Evolutionary conservation across 2,888 invertebrate genomes (phyloP).

Genomic region (Pardosa pseudoannulata): DNA sequence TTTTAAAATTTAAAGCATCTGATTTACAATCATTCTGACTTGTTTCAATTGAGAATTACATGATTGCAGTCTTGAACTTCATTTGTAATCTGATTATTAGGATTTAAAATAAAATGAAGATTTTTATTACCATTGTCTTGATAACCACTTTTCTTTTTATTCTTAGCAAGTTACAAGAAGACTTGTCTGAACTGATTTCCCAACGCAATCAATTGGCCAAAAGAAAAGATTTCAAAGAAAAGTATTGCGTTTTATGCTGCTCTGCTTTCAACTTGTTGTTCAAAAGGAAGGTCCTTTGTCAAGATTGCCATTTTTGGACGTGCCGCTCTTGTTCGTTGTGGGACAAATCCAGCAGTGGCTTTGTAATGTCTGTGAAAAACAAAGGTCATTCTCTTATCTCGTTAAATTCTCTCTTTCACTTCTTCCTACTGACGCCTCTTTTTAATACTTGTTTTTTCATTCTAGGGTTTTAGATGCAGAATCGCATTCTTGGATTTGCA

Average conservation of each 20-base stretch:
- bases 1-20: not conserved
- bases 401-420: too few relatives aligned
- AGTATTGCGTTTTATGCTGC: slow-evolving; percentile 72
- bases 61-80: too few relatives aligned
- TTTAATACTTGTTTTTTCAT: too few relatives aligned
- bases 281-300: slow-evolving; percentile 77
- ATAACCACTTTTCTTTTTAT: too few relatives aligned
- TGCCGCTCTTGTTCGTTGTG: slow-evolving; percentile 77
- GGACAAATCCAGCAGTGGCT: slow-evolving; percentile 75
- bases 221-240: slow-evolving; percentile 70
- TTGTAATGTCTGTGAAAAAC: slow-evolving; percentile 77
- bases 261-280: slow-evolving; percentile 76
- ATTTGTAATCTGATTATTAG: too few relatives aligned
- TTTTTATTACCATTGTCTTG: too few relatives aligned
- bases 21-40: too few relatives aligned
- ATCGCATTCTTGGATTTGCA: slow-evolving; percentile 73
- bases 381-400: slow-evolving; percentile 77
- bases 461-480: slow-evolving; percentile 66
- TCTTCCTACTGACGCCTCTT: too few relatives aligned
- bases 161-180: slow-evolving; percentile 68
- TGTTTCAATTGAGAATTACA: too few relatives aligned
- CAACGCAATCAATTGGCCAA: slow-evolving; percentile 66
- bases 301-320: slow-evolving; percentile 76
- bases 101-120: too few relatives aligned
- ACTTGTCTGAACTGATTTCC: slow-evolving; percentile 50